Evolutionary conservation across 2,888 invertebrate genomes (phyloP).

Genomic region (Lepas anatifera): DNA sequence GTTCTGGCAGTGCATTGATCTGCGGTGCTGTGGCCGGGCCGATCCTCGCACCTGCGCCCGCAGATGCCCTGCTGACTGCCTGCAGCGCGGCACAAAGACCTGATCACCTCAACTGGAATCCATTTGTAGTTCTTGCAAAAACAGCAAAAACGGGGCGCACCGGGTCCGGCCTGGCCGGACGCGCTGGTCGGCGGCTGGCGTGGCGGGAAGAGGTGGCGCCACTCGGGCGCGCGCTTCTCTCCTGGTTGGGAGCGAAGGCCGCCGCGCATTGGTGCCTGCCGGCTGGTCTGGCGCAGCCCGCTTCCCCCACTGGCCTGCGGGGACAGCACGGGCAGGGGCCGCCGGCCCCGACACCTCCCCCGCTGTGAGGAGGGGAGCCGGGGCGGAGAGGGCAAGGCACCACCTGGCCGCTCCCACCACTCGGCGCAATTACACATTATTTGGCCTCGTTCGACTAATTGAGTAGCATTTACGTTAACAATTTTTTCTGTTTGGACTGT

Average conservation of each 20-base stretch:
- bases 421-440: not conserved
- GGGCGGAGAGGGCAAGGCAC: not conserved
- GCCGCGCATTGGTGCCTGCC: not conserved
- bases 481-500: not conserved
- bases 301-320: not conserved
- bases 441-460: not conserved
- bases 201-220: constrained; percentile 1
- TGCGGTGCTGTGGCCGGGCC: not conserved
- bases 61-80: no score
- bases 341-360: not conserved
- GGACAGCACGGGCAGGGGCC: not conserved
- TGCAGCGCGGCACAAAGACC: no score
- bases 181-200: constrained; percentile 10
- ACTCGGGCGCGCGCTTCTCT: not conserved
- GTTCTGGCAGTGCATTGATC: no score
- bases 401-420: not conserved
- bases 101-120: no score
- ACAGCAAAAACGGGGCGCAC: not conserved
- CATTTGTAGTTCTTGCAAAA: no score
- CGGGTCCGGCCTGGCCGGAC: not conserved
- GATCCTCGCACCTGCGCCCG: not conserved
- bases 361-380: not conserved
- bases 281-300: not conserved
- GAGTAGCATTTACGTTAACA: not conserved
- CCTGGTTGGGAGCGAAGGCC: not conserved